Percentiles rank a stretch among this genome's conserved stretches.
phyloP scores from a whole-genome alignment of 2,797 vertebrate genomes.

The Odontamblyopus rebecca region DNA sequence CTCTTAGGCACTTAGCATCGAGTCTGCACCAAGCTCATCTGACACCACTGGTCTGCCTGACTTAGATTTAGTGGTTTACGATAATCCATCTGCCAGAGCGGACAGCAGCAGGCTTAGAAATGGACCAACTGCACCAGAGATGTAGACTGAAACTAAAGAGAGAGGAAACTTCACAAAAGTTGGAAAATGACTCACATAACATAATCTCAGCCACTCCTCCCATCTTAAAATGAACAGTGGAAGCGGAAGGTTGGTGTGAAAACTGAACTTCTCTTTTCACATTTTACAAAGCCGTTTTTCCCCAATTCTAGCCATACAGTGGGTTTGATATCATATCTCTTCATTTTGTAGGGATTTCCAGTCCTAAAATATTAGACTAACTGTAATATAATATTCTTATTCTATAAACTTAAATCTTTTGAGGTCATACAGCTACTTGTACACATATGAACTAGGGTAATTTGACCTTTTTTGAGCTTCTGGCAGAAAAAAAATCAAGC shows the following conservation, averaged over 20 bases:
- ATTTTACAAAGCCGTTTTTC: too few species aligned
- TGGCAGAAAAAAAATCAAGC: neutral
- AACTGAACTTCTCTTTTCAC: too few species aligned
- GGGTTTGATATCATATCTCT: too few species aligned
- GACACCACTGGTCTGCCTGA: slow-evolving; percentile 33
- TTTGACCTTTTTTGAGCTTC: neutral
- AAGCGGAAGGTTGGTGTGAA: neutral
- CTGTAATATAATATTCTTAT: too few species aligned
- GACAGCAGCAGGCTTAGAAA: slow-evolving; percentile 28
- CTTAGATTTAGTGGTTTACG: slow-evolving; percentile 62
- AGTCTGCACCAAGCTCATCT: slow-evolving; percentile 27
- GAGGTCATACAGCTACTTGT: too few species aligned
- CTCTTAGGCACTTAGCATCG: slow-evolving; percentile 6
- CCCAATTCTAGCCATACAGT: too few species aligned
- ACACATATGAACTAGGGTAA: too few species aligned
- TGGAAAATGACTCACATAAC: neutral
- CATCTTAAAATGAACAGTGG: neutral
- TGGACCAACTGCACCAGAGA: slow-evolving; percentile 10
- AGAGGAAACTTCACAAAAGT: neutral
- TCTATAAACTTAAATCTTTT: too few species aligned
- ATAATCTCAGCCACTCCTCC: neutral
- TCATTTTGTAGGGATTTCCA: too few species aligned
- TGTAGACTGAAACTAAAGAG: neutral
- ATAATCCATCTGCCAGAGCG: slow-evolving; percentile 54
- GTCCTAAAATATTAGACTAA: too few species aligned